Evolutionary conservation across 1,140 invertebrate genomes (phyloP), one percentile per base, ranked within the genome.

Genomic region (Cotesia glomerata): DNA sequence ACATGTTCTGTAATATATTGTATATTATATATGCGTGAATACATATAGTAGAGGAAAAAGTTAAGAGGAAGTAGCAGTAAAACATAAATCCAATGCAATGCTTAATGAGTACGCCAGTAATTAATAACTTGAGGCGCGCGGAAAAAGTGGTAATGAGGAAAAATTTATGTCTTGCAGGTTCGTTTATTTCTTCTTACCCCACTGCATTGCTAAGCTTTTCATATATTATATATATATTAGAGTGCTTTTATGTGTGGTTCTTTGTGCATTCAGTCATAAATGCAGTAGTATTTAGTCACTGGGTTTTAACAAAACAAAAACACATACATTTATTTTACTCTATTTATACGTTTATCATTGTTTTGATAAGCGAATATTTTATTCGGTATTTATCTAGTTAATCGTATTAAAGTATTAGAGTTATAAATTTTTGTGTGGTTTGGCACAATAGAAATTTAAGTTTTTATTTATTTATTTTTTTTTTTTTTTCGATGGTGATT

Each of bases 61-160:
- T 16, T 0, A 58, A 58, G 16, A 14, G 7, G 16, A 3, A 18
- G 16, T 26, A 18, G 16, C 14, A 58, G 56, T 18, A 34, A 34
- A 68, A 54, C 39, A 69, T 58, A 39, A 58, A 54, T 59, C 52
- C 61, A 63, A 35, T 63, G 61, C 32, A 4, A 45, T 69, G 67
- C 9, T 39, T 39, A 69, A 59, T 54, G 54, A 58, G 67, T 9
- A 39, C n/a, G 16, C 16, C 32, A 59, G 67, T 56, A 69, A 69
- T 69, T 69, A 69, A 69, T 69, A 69, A 68, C 66, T 36, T 11
- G 51, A 68, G 54, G 16, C 16, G 13, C 35, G 13, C 18, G 34
- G 32, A 59, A 59, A 36, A 39, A 8, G 51, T 58, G 66, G 45
- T 36, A 56, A 68, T 68, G 51, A 58, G 26, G 35, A 34, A 34